Evolutionary conservation across 2,888 invertebrate genomes (phyloP), one percentile per base, ranked within the genome.

Genomic region (Axea sp.): DNA sequence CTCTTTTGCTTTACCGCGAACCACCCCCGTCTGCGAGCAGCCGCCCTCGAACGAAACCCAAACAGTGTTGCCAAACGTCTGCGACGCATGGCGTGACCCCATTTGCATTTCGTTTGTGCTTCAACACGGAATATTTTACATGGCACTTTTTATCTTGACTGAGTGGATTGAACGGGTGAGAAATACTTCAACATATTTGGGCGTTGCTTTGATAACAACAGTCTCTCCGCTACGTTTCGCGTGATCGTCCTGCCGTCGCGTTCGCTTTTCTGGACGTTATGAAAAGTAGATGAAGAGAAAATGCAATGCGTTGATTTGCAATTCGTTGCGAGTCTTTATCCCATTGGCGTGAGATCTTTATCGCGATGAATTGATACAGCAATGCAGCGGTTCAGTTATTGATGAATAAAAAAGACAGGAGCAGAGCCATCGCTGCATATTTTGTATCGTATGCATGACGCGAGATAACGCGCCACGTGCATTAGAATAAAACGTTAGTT

Each of bases 21-120:
- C 80, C 81, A 76, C 78, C 80, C 74, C 83, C 80, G 80, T 80
- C 83, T 81, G 81, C 81, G 81, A 78, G 77, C 79, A 78, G 80
- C 78, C 77, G 77, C 80, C 78, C 79, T 77, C 78, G 75, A 75
- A 80, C 79, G 78, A 82, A 81, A 80, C 79, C 82, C 83, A 85
- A 84, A 83, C 85, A 83, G 83, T 83, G 86, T 86, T 86, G 85
- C 85, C 84, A 86, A 86, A 84, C 81, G 83, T 86, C 83, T 83
- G 83, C 80, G 79, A 82, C 82, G 81, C 82, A 77, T 78, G 81
- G 80, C 80, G 77, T 80, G 79, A 81, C 79, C 81, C 82, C 82
- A 85, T 86, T 85, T 85, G 83, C 86, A 85, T 86, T 86, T 85
- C 82, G 82, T 83, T 83, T 84, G 84, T 81, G 80, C 82, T 80